Percentiles rank a stretch among this genome's conserved stretches.
phyloP scores from a whole-genome alignment of 2,888 invertebrate genomes.

The Limnephilus auricula region DNA sequence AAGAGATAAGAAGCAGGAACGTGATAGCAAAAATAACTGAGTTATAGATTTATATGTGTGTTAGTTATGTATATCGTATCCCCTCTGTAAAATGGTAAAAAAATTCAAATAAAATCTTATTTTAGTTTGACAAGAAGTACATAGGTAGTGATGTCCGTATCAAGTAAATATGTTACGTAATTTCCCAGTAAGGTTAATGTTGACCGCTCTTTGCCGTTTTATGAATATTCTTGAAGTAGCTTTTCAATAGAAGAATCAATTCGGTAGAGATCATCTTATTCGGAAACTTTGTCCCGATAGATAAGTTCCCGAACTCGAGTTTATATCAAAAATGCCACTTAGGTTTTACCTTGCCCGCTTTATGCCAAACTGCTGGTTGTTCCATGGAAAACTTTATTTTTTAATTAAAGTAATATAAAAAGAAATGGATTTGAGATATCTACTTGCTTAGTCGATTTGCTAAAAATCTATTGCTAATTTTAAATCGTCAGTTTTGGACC shows the following conservation, averaged over 20 bases:
- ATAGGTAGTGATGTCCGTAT: background rate
- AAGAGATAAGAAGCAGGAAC: background rate
- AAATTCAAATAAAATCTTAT: background rate
- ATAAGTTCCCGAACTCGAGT: constrained; percentile 2
- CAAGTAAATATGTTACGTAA: background rate
- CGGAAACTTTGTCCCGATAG: background rate
- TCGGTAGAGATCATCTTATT: background rate
- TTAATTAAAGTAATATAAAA: background rate
- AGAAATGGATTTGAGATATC: background rate
- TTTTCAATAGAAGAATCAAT: constrained; percentile 13
- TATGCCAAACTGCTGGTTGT: background rate
- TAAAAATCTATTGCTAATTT: no score
- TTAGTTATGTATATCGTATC: no score
- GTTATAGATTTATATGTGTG: no score
- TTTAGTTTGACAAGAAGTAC: background rate
- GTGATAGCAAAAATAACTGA: background rate
- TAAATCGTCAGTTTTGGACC: no score
- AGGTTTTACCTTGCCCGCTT: background rate
- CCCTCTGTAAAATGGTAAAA: background rate
- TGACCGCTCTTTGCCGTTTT: background rate
- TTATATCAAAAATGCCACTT: constrained; percentile 18
- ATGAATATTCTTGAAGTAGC: constrained; percentile 22
- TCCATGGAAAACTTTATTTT: background rate
- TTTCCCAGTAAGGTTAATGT: background rate
- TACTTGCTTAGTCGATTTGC: background rate